Evolutionary conservation across 2,113 vertebrate species (phyloP).

Genomic region (Mungos mungo): DNA sequence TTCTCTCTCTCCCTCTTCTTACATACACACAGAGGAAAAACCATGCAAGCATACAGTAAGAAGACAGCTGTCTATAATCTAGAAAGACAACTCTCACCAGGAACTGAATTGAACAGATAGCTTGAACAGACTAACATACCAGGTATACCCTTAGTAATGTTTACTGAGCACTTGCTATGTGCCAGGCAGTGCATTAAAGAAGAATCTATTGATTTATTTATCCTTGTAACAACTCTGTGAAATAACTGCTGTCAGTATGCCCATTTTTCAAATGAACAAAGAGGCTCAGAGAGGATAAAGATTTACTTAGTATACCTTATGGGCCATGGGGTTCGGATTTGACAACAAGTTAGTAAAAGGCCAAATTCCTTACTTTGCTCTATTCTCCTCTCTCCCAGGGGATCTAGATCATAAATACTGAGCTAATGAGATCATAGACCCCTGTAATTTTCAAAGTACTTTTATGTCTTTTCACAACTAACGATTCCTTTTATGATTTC

Average conservation of each 20-base stretch:
- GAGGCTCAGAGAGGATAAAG: neutral
- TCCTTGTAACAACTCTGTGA: neutral
- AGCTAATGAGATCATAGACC: neutral
- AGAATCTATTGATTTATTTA: neutral
- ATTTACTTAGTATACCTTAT: neutral
- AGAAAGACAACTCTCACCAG: neutral
- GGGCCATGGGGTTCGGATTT: neutral
- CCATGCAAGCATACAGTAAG: neutral
- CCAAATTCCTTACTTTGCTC: neutral
- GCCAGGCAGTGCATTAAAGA: neutral
- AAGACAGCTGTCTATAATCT: neutral
- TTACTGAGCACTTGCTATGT: neutral
- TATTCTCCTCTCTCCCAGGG: neutral
- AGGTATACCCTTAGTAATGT: neutral
- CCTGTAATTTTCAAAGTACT: neutral
- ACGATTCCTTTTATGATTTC: conserved; percentile 25
- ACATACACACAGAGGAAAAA: neutral
- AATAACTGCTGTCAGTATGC: neutral
- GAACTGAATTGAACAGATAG: neutral
- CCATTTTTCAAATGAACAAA: neutral
- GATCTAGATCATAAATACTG: neutral
- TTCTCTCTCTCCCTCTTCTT: neutral
- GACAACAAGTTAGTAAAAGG: neutral
- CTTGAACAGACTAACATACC: neutral
- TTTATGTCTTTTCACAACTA: conserved; percentile 2